Base-by-base conservation (phyloP, 2,888 invertebrate genomes). In the Lepas anatifera region DNA sequence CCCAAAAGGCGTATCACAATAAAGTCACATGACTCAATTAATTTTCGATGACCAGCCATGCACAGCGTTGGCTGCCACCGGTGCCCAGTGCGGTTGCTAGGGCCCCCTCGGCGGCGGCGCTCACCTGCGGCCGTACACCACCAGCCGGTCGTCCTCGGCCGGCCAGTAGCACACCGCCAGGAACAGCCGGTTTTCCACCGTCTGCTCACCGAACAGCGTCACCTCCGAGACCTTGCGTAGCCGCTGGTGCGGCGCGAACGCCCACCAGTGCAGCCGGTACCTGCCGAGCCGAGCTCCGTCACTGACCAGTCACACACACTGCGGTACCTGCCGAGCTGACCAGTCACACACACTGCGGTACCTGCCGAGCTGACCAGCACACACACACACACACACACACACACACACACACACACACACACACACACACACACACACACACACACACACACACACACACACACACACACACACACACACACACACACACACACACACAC, bases 121-220 rank as follows among this genome's bases (percentile, higher is more conserved):
- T 81, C 81, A 87, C 87, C 85, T 85, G 75, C 85, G 82, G 71
- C 88, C 88, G 79, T 87, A 87, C 75, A 88, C 84, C 64, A 88
- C 82, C 67, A 89, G 80, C 77, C 86, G 86, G 74, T 84, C 83
- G 64, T 84, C 81, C 78, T 88, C 87, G 75, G 83, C 84, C 48
- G 88, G 87, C 86, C 87, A 88, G 77, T 89, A 88, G 78, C 87
- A 87, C 76, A 88, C 85, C 74, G 85, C 84, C 74, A 89, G 84
- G 76, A 84, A 85, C 72, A 88, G 77, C 83, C 78, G 69, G 75
- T 74, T 72, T 41, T 82, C 81, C 68, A 82, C 79, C 69, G 80
- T 81, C 73, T 80, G 79, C 72, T 81, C 81, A 70, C 85, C 85
- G 79, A 87, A 87, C 50, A 87, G 78, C 69, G 83, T 81, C 25